phyloP scores from a whole-genome alignment of 2,888 invertebrate genomes.

The Gryllus longicercus region DNA sequence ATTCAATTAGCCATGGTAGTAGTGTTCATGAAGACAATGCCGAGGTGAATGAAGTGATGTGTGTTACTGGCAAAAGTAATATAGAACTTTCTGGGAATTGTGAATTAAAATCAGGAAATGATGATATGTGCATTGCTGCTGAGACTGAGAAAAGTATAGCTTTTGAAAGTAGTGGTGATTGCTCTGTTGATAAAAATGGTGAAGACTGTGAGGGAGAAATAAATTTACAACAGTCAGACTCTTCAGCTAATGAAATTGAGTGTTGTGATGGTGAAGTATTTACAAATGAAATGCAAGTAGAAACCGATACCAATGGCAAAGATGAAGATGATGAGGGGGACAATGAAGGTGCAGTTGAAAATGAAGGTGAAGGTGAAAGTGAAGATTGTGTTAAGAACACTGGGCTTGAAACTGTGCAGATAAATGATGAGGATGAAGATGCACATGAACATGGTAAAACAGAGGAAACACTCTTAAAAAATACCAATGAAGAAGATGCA shows the following conservation, averaged over 20 bases:
- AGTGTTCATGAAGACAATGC: neutral
- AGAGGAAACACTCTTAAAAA: conserved; percentile 47
- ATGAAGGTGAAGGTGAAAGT: conserved; percentile 40
- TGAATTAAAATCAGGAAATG: neutral
- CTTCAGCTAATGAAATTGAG: neutral
- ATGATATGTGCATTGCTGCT: neutral
- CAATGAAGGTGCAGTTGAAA: conserved; percentile 35
- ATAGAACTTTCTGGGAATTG: neutral
- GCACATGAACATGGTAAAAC: conserved; percentile 20
- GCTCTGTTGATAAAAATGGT: conserved; percentile 23
- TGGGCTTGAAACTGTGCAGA: neutral
- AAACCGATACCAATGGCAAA: conserved; percentile 37
- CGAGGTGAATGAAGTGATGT: neutral
- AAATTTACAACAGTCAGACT: neutral
- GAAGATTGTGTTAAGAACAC: conserved; percentile 39
- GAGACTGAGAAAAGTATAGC: neutral
- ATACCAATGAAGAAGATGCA: conserved; percentile 36
- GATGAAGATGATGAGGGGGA: conserved; percentile 39
- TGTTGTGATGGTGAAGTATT: neutral
- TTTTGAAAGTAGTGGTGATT: conserved; percentile 20
- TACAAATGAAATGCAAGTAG: conserved; percentile 18
- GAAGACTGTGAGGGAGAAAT: conserved; percentile 37
- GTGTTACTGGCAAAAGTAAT: too few species aligned
- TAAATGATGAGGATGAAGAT: conserved; percentile 19
- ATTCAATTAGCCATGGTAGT: neutral